Conservation (phyloP, 2,888 invertebrate species). For the Schrankia costaestrigalis region DNA sequence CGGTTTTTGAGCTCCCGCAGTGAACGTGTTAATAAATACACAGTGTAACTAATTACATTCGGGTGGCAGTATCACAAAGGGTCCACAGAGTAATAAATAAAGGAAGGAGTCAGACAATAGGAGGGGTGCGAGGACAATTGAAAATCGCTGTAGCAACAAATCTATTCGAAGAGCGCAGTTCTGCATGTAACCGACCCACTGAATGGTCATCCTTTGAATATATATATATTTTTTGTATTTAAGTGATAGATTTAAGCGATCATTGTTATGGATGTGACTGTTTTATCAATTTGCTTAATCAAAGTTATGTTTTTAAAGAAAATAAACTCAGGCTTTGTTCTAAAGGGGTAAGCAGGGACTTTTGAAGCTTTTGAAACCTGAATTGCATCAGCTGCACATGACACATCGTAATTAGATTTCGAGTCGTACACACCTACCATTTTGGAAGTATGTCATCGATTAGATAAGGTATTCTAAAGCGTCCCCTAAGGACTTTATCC, state of each 20-base stretch:
- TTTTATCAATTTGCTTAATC: neutral
- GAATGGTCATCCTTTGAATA: conserved; percentile 21
- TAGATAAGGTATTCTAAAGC: too few relatives aligned
- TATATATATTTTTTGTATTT: too few relatives aligned
- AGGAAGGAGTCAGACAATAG: conserved; percentile 24
- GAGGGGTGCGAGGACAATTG: conserved; percentile 28
- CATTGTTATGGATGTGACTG: neutral
- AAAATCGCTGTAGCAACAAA: conserved; percentile 34
- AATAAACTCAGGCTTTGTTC: neutral
- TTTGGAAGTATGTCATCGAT: too few relatives aligned
- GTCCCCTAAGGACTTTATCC: too few relatives aligned
- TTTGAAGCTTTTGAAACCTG: neutral
- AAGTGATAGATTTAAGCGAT: conserved; percentile 7
- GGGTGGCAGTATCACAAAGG: conserved; percentile 19
- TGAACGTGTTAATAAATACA: too few relatives aligned
- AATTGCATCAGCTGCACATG: neutral
- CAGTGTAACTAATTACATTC: conserved; percentile 17
- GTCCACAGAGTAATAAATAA: conserved; percentile 27
- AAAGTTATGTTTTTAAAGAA: neutral
- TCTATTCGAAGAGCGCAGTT: conserved; percentile 31
- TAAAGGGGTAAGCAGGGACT: neutral
- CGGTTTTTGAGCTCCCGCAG: too few relatives aligned
- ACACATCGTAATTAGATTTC: too few relatives aligned
- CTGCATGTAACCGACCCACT: conserved; percentile 18
- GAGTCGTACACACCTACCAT: too few relatives aligned